Evolutionary conservation across 1,140 invertebrate genomes (phyloP), one percentile per base, ranked within the genome.

Genomic region (Caenorhabditis tropicalis): DNA sequence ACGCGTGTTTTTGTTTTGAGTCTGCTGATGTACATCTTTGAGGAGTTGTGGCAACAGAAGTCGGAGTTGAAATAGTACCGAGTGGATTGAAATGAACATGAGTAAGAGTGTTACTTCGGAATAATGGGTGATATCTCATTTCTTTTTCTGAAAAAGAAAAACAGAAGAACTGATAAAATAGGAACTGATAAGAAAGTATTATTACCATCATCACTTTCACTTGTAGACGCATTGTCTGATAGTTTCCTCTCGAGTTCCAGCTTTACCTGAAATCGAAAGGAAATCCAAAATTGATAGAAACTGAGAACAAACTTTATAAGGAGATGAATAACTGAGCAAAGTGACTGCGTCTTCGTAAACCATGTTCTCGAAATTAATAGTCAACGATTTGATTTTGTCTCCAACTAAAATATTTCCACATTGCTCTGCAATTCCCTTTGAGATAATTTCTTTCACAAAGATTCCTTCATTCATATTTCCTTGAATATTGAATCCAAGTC

Each of bases 391-490:
- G 82, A 97, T 96, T 60, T 95, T 94, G 92, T 96, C 96, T 85
- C 95, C 96, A 96, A 93, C 94, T 92, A 94, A 94, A 88, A 97
- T 94, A 89, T 93, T 93, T 83, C 95, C 95, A 12, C 95, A 95
- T 88, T 96, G 95, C 0, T 94, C 95, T 0, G 96, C 96, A 0
- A 96, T 96, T 0, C 96, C 96, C 84, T 95, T 94, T 89, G 95
- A 94, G 21, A 96, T 93, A 2, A 97, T 94, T 87, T 96, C 95
- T 90, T 95, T 95, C 33, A 96, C 94, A 89, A 94, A 95, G 82
- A 96, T 96, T 1, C 96, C 96, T 86, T 96, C 95, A 82, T 94
- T 92, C 93, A 96, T 95, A 88, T 95, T 96, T 5, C 96, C 96
- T 79, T 94, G 94, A 29, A 85, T 95, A 89, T 95, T 95, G 92